Base-by-base conservation (phyloP, 1,140 invertebrate species). In the Bursaphelenchus mucronatus region DNA sequence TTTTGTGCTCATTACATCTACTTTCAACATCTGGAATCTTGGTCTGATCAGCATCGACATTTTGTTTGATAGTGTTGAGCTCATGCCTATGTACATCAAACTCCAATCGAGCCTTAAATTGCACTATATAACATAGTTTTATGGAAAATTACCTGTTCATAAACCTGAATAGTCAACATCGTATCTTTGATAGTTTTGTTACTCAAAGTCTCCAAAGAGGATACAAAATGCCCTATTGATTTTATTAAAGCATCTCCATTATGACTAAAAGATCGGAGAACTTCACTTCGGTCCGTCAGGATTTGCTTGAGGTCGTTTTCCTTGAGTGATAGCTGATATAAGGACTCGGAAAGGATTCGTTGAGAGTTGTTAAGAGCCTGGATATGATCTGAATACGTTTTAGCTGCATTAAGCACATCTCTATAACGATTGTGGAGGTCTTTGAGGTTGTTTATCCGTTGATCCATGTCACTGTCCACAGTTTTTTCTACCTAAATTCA, bases 141-240 rank as follows among this genome's bases (percentile, higher is more conserved):
- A 30, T 30, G 1, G 30, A 30, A 1, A 67, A 63, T 68, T n/a
- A 65, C 63, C 11, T 61, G 7, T 66, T 67, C 65, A 43, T 69
- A 55, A 17, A 46, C 15, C n/a, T 67, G 40, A 2, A 67, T 44
- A 44, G 65, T 67, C 9, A 43, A 49, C 7, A 67, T 19, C 9
- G 65, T 67, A 46, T 67, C 65, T 47, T 67, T 40, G 30, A 67
- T 67, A 30, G 65, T 67, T 40, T 67, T 67, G 13, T 54, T 47
- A 8, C 15, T 13, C 65, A 67, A 46, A 15, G 65, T 67, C n/a
- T 67, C 65, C 66, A 68, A 30, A 0, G 62, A 19, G 10, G 66
- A 69, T 6, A 57, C 50, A 51, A 67, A 68, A 45, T 39, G 17
- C 3, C 10, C 44, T 10, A 64, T 10, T 3, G 47, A 9, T 17